Conservation (phyloP, 2,113 vertebrate species). For the Pollimyrus isidori region DNA sequence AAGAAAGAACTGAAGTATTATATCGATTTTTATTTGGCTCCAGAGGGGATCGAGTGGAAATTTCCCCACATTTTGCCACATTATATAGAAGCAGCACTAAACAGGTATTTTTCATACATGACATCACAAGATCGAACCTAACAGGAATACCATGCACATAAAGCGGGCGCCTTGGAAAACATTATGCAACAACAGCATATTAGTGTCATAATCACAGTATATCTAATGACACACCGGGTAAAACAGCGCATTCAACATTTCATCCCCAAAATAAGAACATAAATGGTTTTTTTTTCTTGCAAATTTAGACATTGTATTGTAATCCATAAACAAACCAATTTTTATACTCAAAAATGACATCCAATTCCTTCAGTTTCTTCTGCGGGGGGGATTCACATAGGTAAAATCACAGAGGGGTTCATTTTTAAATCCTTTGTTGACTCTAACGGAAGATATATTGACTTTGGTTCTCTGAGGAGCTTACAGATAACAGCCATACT, state of each 20-base stretch:
- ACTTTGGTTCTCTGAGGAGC: background rate
- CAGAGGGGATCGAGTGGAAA: background rate
- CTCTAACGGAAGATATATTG: slow-evolving; percentile 6
- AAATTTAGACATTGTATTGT: background rate
- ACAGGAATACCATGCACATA: slow-evolving; percentile 27
- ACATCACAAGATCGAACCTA: slow-evolving; percentile 24
- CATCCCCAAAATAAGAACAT: background rate
- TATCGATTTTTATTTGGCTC: slow-evolving; percentile 21
- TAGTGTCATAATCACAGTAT: slow-evolving; percentile 14
- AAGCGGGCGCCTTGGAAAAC: slow-evolving; percentile 21
- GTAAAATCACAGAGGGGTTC: slow-evolving; percentile 5
- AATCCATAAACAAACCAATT: slow-evolving; percentile 1
- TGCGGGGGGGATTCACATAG: background rate
- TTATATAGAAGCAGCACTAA: slow-evolving; percentile 18
- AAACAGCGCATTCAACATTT: slow-evolving; percentile 19
- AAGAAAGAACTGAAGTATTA: background rate
- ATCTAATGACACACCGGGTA: slow-evolving; percentile 4
- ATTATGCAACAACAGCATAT: background rate
- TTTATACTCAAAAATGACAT: background rate
- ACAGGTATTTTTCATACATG: slow-evolving; percentile 27
- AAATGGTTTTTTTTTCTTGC: background rate
- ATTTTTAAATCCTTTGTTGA: background rate
- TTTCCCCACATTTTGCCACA: background rate
- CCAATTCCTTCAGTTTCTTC: background rate
- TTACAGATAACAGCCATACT: background rate